Conservation (phyloP, 2,888 invertebrate species). For the Barypeithes pellucidus region DNA sequence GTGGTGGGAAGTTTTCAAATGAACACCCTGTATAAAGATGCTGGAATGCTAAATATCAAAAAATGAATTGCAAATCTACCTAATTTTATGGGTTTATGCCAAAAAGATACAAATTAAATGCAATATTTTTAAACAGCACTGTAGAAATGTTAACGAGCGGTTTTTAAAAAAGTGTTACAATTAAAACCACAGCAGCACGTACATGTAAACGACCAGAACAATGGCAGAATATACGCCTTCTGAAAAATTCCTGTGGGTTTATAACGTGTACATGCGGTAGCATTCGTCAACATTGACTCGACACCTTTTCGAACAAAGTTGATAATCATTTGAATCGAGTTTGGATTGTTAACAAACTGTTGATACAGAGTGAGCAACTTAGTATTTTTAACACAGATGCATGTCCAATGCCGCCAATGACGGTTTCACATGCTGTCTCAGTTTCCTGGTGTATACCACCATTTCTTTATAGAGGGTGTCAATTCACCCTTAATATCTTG, state of each 20-base stretch:
- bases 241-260: conserved; percentile 51
- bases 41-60: no score
- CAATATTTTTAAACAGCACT: conserved; percentile 3
- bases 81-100: no score
- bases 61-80: no score
- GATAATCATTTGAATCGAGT: conserved; percentile 47
- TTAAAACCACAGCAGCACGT: conserved; percentile 43
- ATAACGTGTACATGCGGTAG: conserved; percentile 45
- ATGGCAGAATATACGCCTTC: conserved; percentile 50
- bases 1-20: no score
- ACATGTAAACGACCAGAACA: conserved; percentile 42
- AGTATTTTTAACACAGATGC: no score
- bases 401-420: no score
- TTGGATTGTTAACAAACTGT: conserved; percentile 40
- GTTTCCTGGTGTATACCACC: no score
- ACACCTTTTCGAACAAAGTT: conserved; percentile 51
- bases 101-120: no score
- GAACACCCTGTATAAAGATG: no score
- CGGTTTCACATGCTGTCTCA: no score
- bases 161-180: conserved; percentile 39
- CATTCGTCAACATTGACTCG: conserved; percentile 48
- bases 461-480: no score
- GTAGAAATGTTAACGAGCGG: background rate
- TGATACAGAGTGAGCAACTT: conserved; percentile 12
- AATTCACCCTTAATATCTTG: no score